A percentile compares a stretch with the other conserved stretches of the same genome.
phyloP scores from a whole-genome alignment of 2,113 vertebrate genomes.

The Bos javanicus region DNA sequence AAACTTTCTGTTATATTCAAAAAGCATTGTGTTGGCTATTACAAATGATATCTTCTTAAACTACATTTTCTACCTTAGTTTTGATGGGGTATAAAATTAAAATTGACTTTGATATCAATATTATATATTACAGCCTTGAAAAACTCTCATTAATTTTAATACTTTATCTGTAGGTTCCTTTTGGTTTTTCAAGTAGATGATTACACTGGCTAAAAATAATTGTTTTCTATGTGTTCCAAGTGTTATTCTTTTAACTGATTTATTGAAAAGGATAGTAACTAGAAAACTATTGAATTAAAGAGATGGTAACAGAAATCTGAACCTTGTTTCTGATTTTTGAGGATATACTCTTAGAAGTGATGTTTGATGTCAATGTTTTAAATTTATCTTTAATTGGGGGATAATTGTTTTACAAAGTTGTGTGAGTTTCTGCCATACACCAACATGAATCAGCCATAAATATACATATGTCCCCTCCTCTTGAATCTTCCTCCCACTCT shows the following conservation, averaged over 20 bases:
- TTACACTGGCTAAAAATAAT: slow-evolving; percentile 6
- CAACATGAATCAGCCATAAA: not conserved
- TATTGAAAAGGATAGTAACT: not conserved
- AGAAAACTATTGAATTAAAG: not conserved
- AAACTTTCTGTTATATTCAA: not conserved
- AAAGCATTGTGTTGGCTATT: not conserved
- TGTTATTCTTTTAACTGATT: not conserved
- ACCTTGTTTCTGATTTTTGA: not conserved
- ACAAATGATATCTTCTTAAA: not conserved
- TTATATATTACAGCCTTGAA: not conserved
- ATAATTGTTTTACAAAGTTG: not conserved
- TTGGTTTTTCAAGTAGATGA: not conserved
- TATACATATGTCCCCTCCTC: not conserved
- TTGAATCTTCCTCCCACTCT: not conserved
- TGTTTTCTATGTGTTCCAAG: not conserved
- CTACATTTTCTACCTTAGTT: not conserved
- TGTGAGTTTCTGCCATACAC: not conserved
- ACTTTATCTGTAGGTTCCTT: not conserved
- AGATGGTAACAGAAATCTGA: not conserved
- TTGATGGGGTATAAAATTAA: not conserved
- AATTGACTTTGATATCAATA: not conserved
- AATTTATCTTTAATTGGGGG: not conserved
- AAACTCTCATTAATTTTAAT: slow-evolving; percentile 1
- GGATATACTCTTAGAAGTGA: not conserved
- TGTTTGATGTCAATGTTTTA: not conserved